phyloP scores from a whole-genome alignment of 2,888 invertebrate genomes.

The Sinodicranocentrus sp. region DNA sequence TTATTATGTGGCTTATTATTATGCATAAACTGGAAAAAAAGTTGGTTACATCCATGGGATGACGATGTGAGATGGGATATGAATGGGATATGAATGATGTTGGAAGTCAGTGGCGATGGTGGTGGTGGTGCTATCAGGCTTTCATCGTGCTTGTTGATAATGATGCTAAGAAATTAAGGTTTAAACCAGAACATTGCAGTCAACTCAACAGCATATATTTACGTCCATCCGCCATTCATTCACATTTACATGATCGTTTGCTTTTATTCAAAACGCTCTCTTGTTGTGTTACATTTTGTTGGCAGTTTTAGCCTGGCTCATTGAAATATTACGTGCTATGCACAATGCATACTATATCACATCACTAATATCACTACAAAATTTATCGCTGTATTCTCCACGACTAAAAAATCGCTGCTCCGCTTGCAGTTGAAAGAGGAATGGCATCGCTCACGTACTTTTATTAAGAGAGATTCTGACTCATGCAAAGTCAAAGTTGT shows the following conservation, averaged over 20 bases:
- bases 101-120: background rate
- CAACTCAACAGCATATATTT: constrained; percentile 29
- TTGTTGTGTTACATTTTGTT: constrained; percentile 6
- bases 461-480: too few species aligned
- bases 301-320: constrained; percentile 1
- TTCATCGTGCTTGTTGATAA: background rate
- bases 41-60: background rate
- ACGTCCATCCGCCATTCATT: constrained; percentile 42
- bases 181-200: constrained; percentile 21
- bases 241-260: constrained; percentile 26
- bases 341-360: background rate
- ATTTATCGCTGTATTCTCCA: too few species aligned
- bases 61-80: background rate
- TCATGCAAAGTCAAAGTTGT: too few species aligned
- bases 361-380: too few species aligned
- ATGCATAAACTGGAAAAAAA: constrained; percentile 49
- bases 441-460: too few species aligned
- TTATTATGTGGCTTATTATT: constrained; percentile 30
- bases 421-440: too few species aligned
- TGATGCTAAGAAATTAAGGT: background rate
- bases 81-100: background rate
- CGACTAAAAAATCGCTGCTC: too few species aligned
- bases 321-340: constrained; percentile 10
- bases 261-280: background rate
- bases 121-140: background rate